A percentile compares a stretch with the other conserved stretches of the same genome.
Conservation (phyloP, 2,797 vertebrate species). For the Limosa lapponica region DNA sequence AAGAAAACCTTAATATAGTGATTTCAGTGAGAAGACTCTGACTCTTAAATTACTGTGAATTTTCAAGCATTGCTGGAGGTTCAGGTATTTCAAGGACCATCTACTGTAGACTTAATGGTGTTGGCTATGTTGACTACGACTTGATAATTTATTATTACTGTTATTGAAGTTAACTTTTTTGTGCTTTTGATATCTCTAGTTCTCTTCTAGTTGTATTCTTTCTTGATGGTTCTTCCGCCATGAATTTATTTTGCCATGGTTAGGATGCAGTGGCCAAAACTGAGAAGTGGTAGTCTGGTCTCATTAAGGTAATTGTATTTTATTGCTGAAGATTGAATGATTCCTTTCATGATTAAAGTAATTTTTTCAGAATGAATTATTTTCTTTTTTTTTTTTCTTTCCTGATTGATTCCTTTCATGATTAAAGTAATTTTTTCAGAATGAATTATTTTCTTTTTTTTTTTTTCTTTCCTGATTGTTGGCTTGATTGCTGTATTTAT, state of each 20-base stretch:
- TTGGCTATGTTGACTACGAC: constrained; percentile 1
- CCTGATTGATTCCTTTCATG: no score
- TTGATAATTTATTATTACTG: neutral
- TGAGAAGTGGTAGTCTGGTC: neutral
- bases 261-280: neutral
- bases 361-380: neutral
- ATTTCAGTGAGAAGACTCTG: constrained; percentile 27
- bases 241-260: neutral
- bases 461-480: no score
- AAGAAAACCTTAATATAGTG: constrained; percentile 44
- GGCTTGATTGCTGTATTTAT: no score
- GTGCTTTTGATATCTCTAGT: constrained; percentile 21
- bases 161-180: constrained; percentile 41
- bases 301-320: neutral
- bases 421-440: no score
- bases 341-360: neutral
- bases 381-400: neutral
- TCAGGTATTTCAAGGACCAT: neutral
- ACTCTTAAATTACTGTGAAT: constrained; percentile 45
- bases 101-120: constrained; percentile 2
- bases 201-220: neutral
- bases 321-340: neutral
- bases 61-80: constrained; percentile 46
- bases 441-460: no score
- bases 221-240: neutral